Evolutionary conservation across 2,888 invertebrate species (phyloP).

Genomic region (Phragmatobia fuliginosa): DNA sequence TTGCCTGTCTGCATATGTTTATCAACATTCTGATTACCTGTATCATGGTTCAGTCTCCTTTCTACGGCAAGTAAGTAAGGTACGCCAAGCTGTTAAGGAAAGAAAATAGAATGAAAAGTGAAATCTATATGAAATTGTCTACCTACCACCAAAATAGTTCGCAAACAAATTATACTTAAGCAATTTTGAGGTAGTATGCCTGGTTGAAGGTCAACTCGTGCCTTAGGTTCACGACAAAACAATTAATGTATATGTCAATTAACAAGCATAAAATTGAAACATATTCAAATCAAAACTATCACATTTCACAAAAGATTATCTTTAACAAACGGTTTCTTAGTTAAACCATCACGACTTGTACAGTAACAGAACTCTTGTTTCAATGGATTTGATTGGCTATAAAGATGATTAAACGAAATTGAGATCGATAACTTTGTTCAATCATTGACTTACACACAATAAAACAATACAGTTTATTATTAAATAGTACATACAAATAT

Average conservation of each 20-base stretch:
- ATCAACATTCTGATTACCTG: background rate
- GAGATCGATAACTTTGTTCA: conserved; percentile 11
- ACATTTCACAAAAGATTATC: conserved; percentile 10
- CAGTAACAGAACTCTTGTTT: conserved; percentile 4
- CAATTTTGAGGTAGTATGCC: background rate
- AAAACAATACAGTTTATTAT: background rate
- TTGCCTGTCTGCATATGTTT: no score
- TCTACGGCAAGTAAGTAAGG: background rate
- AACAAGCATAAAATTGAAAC: conserved; percentile 10
- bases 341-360: conserved; percentile 32
- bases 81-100: background rate
- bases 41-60: background rate
- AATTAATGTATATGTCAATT: conserved; percentile 16
- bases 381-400: conserved; percentile 27
- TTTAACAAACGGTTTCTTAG: conserved; percentile 6
- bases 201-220: conserved; percentile 15
- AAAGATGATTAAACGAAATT: conserved; percentile 19
- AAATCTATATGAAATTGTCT: background rate
- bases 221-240: conserved; percentile 16
- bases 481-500: background rate
- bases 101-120: background rate
- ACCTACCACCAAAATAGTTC: background rate
- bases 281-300: conserved; percentile 13
- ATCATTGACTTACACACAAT: background rate
- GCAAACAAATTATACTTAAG: background rate